Conservation (phyloP, 92 coral and sea anemone genomes). For the Porites lobata region DNA sequence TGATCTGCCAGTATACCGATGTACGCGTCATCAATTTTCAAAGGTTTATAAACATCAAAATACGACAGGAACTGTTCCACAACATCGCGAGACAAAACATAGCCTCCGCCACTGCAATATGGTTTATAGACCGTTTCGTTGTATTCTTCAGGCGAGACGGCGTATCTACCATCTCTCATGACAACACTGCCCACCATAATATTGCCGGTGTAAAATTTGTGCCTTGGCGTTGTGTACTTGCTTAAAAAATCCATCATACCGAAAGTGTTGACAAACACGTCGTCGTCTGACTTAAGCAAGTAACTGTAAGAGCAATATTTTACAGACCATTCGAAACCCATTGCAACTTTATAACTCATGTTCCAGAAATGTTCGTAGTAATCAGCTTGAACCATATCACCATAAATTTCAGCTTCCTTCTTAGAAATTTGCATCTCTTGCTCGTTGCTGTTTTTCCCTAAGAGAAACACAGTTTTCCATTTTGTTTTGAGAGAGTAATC, state of each 20-base stretch:
- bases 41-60: constrained; percentile 66
- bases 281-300: constrained; percentile 77
- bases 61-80: constrained; percentile 32
- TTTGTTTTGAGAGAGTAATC: constrained; percentile 45
- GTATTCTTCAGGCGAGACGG: constrained; percentile 50
- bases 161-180: constrained; percentile 67
- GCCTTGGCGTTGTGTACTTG: constrained; percentile 37
- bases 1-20: constrained; percentile 62
- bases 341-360: constrained; percentile 81
- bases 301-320: constrained; percentile 68
- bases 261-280: constrained; percentile 71
- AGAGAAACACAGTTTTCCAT: constrained; percentile 76
- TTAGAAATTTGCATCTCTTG: constrained; percentile 40
- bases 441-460: constrained; percentile 63
- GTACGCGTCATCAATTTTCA: constrained; percentile 73
- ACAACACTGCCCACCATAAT: constrained; percentile 74
- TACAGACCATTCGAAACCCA: constrained; percentile 86
- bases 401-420: constrained; percentile 61
- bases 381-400: constrained; percentile 68
- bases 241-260: constrained; percentile 59
- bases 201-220: constrained; percentile 74
- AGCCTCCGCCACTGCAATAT: constrained; percentile 83
- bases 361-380: constrained; percentile 75
- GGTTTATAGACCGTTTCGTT: constrained; percentile 68
- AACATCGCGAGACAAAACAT: constrained; percentile 67